Percentiles rank a stretch among this genome's conserved stretches.
Conservation (phyloP, 2,113 vertebrate species). For the Engystomops pustulosus region DNA sequence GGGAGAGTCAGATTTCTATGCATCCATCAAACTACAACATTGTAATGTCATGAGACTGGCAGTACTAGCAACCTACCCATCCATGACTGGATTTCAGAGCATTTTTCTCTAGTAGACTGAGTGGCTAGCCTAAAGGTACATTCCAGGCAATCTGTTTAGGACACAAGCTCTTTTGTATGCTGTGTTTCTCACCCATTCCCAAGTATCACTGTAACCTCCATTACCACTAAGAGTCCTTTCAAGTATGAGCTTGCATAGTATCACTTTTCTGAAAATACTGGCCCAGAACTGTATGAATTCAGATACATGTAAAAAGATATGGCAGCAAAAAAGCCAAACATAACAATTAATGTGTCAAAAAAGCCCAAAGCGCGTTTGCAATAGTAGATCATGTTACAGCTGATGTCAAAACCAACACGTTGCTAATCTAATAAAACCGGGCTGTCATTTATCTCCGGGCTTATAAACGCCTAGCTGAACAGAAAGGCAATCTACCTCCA, state of each 20-base stretch:
- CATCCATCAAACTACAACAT: conserved; percentile 88
- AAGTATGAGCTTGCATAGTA: conserved; percentile 81
- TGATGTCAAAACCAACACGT: conserved; percentile 64
- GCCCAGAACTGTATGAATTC: conserved; percentile 62
- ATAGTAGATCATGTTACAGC: conserved; percentile 61
- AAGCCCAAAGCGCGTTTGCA: conserved; percentile 60
- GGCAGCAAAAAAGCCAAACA: conserved; percentile 62
- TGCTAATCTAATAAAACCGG: conserved; percentile 63
- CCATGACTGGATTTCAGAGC: conserved; percentile 86
- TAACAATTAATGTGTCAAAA: conserved; percentile 64
- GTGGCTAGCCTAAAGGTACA: conserved; percentile 86
- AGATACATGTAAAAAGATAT: conserved; percentile 65
- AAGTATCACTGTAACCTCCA: conserved; percentile 69
- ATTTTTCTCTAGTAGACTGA: conserved; percentile 78
- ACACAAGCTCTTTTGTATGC: conserved; percentile 87
- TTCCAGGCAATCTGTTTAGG: conserved; percentile 81
- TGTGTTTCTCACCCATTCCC: conserved; percentile 62
- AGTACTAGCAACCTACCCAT: conserved; percentile 78
- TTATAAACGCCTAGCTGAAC: conserved; percentile 23
- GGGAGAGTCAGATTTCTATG: conserved; percentile 84
- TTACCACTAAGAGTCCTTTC: conserved; percentile 74
- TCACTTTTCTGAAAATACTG: conserved; percentile 72
- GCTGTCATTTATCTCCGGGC: conserved; percentile 57
- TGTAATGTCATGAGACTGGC: conserved; percentile 76
- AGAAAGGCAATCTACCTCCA: conserved; percentile 23